Conservation (phyloP, 2,797 vertebrate species). For the Philypnodon macrostomus region DNA sequence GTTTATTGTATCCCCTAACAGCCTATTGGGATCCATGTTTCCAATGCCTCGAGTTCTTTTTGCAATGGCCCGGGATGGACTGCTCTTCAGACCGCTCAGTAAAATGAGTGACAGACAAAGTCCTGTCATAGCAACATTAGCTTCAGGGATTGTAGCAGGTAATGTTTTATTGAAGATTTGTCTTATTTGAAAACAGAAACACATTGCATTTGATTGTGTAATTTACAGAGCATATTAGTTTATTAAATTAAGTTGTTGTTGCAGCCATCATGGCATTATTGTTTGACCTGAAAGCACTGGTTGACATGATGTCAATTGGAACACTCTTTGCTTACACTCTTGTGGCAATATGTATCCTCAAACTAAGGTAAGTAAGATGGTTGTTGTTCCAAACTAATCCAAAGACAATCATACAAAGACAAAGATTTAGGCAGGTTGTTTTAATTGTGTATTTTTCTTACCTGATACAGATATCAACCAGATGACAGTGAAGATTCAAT, state of each 20-base stretch:
- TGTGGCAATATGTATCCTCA: slow-evolving; percentile 79
- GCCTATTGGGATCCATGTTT: slow-evolving; percentile 86
- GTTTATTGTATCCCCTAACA: slow-evolving; percentile 41
- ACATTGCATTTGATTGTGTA: too few relatives aligned
- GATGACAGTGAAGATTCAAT: slow-evolving; percentile 43
- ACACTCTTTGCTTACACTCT: slow-evolving; percentile 86
- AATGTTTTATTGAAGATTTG: slow-evolving; percentile 6
- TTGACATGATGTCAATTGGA: slow-evolving; percentile 86
- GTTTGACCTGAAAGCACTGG: slow-evolving; percentile 83
- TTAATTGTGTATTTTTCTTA: neutral
- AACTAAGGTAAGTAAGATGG: slow-evolving; percentile 68
- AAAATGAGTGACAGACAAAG: slow-evolving; percentile 76
- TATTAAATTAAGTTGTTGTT: slow-evolving; percentile 15
- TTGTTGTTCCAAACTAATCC: too few relatives aligned
- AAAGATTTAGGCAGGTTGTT: neutral
- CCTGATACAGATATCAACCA: slow-evolving; percentile 70
- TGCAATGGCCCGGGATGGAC: slow-evolving; percentile 88
- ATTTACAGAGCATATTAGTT: too few relatives aligned
- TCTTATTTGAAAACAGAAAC: too few relatives aligned
- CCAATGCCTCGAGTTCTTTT: slow-evolving; percentile 87
- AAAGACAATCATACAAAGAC: too few relatives aligned
- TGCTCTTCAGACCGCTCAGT: slow-evolving; percentile 83
- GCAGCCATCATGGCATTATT: slow-evolving; percentile 82
- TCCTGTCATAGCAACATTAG: slow-evolving; percentile 80
- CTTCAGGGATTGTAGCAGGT: slow-evolving; percentile 83